Conservation (phyloP, 1,140 invertebrate species). For the Radopholus similis region DNA sequence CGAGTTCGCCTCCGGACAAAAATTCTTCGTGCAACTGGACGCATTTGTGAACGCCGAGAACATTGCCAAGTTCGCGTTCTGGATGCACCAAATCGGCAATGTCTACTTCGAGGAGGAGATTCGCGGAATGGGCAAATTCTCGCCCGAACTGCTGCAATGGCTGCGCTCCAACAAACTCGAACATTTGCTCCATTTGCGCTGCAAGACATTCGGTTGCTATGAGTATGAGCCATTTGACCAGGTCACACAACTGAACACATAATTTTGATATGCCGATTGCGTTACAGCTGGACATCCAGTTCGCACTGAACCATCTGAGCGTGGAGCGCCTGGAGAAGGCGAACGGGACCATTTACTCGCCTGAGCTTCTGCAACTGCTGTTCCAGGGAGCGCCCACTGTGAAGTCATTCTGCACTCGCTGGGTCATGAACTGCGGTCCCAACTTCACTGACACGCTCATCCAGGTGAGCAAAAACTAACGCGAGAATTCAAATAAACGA, state of each 20-base stretch:
- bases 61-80: background rate
- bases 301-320: background rate
- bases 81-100: background rate
- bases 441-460: background rate
- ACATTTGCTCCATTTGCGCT: background rate
- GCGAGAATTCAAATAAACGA: too few relatives aligned
- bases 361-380: background rate
- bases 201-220: background rate
- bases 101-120: background rate
- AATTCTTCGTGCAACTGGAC: background rate
- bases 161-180: background rate
- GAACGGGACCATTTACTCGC: background rate
- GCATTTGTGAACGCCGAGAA: background rate
- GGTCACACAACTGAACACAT: background rate
- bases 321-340: background rate
- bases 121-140: slow-evolving; percentile 1
- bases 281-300: background rate
- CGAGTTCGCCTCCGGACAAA: background rate
- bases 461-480: background rate
- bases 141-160: background rate
- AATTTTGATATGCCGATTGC: background rate
- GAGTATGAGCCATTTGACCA: background rate
- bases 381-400: background rate
- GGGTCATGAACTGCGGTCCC: background rate
- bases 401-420: background rate